These are phyloP conservation scores for Gambusia yucatana DNA, from an alignment of 2,797 vertebrate species.

Conservation along the genomic window DNA sequence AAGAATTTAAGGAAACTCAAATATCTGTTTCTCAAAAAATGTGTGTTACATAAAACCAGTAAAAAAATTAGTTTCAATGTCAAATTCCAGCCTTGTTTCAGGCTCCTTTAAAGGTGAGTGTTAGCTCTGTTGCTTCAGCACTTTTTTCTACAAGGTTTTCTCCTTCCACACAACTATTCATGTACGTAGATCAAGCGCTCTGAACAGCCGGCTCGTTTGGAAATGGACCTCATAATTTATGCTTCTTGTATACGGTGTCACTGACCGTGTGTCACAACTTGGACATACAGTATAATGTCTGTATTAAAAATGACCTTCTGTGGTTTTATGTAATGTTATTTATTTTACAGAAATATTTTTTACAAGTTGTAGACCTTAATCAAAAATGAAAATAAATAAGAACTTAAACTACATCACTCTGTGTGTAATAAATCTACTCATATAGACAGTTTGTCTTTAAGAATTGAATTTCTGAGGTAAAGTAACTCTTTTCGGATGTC, in stretches of 20 bases:
- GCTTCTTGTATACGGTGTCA: not conserved
- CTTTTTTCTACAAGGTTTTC: not conserved
- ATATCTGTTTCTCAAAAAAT: not conserved
- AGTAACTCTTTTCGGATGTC: not conserved
- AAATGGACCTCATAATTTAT: not conserved
- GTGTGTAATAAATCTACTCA: conserved; percentile 11
- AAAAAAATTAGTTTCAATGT: not conserved
- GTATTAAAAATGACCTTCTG: not conserved
- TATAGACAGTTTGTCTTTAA: conserved; percentile 7
- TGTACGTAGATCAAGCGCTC: not conserved
- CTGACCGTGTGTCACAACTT: not conserved
- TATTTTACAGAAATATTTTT: not conserved
- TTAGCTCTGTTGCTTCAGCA: not conserved
- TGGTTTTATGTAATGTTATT: not conserved
- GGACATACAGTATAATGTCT: not conserved
- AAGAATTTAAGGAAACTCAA: not conserved
- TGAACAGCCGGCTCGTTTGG: not conserved
- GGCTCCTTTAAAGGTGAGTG: not conserved
- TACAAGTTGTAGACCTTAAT: not conserved
- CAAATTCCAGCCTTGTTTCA: not conserved
- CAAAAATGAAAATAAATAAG: not conserved
- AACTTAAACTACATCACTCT: not conserved
- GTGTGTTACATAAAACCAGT: not conserved
- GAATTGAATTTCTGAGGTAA: not conserved
- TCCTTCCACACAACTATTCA: not conserved